These are phyloP conservation scores for Caenorhabditis inopinata DNA, from an alignment of 1,140 invertebrate species.

Conservation along the genomic window DNA sequence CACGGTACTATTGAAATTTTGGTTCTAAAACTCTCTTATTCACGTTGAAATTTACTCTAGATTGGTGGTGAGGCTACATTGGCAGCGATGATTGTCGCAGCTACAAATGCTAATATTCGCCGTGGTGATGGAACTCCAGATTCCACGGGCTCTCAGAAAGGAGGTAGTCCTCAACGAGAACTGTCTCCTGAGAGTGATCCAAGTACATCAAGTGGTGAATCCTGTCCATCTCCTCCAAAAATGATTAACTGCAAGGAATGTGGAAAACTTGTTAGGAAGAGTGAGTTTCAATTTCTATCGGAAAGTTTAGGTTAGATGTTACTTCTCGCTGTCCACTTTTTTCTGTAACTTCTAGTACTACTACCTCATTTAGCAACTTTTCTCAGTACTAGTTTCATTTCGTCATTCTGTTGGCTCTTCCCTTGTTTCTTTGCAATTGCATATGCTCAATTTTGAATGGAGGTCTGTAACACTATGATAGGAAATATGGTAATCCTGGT, in stretches of 20 bases:
- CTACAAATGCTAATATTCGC: neutral
- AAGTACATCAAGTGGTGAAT: neutral
- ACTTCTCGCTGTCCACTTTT: too few relatives aligned
- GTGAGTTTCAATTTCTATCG: slow-evolving; percentile 38
- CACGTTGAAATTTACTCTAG: slow-evolving; percentile 1
- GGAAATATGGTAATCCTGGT: too few relatives aligned
- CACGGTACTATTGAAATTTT: neutral
- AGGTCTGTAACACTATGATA: neutral
- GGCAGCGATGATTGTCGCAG: slow-evolving; percentile 31
- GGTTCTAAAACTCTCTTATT: neutral
- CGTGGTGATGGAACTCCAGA: neutral
- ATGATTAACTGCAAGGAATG: slow-evolving; percentile 56
- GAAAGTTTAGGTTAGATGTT: too few relatives aligned
- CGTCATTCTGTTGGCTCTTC: too few relatives aligned
- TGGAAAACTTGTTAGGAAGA: slow-evolving; percentile 63
- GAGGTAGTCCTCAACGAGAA: neutral
- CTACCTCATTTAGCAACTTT: too few relatives aligned
- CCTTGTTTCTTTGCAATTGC: too few relatives aligned
- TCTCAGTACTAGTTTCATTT: too few relatives aligned
- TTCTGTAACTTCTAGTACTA: too few relatives aligned
- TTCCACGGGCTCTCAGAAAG: neutral
- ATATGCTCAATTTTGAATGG: neutral
- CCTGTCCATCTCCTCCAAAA: slow-evolving; percentile 10
- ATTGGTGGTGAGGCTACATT: slow-evolving; percentile 32
- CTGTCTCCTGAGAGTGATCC: neutral